Percentiles rank a stretch among this genome's conserved stretches.
phyloP scores from a whole-genome alignment of 2,113 vertebrate species.

The Suricata suricatta region DNA sequence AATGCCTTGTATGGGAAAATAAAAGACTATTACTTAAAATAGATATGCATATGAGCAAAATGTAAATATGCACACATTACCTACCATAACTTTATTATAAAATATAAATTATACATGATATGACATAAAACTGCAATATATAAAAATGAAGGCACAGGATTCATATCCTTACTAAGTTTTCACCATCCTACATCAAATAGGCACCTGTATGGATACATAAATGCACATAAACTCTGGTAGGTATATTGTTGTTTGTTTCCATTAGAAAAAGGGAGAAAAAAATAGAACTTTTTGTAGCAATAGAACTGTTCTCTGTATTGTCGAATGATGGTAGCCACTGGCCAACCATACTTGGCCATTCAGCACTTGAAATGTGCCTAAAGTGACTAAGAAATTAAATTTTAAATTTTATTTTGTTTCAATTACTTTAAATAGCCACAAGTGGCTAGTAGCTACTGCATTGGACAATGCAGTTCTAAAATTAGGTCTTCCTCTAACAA shows the following conservation, averaged over 20 bases:
- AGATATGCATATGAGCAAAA: background rate
- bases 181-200: background rate
- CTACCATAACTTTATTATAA: background rate
- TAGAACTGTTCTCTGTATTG: background rate
- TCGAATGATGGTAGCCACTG: background rate
- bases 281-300: background rate
- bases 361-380: background rate
- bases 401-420: conserved; percentile 25
- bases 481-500: conserved; percentile 3
- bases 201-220: background rate
- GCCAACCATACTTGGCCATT: background rate
- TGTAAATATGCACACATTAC: background rate
- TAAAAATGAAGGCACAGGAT: background rate
- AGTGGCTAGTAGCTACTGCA: background rate
- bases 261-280: background rate
- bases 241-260: background rate
- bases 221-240: background rate
- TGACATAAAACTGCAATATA: background rate
- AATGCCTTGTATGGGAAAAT: background rate
- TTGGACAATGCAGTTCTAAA: background rate
- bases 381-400: background rate
- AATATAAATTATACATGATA: background rate
- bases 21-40: conserved; percentile 40
- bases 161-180: background rate
- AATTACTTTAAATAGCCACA: background rate